Conservation (phyloP, 1,140 invertebrate species). For the Drosophila subobscura region DNA sequence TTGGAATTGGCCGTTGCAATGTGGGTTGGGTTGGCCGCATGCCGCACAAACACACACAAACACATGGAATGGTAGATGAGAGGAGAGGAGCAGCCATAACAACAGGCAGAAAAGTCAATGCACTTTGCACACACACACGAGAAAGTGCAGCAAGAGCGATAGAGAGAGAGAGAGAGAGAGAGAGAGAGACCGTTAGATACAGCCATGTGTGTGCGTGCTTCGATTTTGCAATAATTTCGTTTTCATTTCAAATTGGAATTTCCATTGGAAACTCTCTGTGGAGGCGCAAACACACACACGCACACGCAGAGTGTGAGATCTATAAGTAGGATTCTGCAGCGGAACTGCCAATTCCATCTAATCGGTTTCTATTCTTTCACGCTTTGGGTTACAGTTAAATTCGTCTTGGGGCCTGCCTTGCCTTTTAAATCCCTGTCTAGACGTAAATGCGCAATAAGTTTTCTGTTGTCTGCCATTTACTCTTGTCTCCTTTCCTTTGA, state of each 20-base stretch:
- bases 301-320: background rate
- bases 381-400: background rate
- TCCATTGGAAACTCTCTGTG: conserved; percentile 47
- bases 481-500: background rate
- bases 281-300: no score
- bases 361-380: background rate
- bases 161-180: conserved; percentile 10
- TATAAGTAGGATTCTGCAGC: no score
- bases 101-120: conserved; percentile 54
- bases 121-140: conserved; percentile 50
- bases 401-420: background rate
- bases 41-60: conserved; percentile 29
- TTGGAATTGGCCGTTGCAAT: conserved; percentile 58
- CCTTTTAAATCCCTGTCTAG: conserved; percentile 51
- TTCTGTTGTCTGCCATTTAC: conserved; percentile 40
- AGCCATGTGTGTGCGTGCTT: conserved; percentile 54
- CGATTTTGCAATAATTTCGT: conserved; percentile 80
- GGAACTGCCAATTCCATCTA: no score
- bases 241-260: conserved; percentile 73
- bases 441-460: conserved; percentile 67
- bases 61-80: conserved; percentile 1
- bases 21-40: conserved; percentile 50
- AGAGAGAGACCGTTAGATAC: conserved; percentile 27
- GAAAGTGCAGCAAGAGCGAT: conserved; percentile 4
- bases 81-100: conserved; percentile 33